phyloP scores from a whole-genome alignment of 2,888 invertebrate species.

The Leucozona laternaria region DNA sequence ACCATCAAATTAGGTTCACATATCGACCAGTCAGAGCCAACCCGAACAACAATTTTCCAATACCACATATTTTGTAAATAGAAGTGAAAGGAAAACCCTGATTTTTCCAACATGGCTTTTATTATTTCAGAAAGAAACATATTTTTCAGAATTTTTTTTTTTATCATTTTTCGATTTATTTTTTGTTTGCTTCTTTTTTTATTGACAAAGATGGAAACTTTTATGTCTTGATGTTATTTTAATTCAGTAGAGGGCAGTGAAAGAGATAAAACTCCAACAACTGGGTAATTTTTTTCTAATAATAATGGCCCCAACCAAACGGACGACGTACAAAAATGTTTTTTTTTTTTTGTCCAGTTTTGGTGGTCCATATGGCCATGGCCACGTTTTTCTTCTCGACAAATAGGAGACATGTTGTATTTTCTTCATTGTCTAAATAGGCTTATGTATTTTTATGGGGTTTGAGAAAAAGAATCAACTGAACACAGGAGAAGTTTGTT shows the following conservation, averaged over 20 bases:
- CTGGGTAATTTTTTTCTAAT: slow-evolving; percentile 44
- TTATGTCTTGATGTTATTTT: slow-evolving; percentile 70
- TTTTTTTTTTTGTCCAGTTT: slow-evolving; percentile 1
- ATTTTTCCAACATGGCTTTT: slow-evolving; percentile 44
- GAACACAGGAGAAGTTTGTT: slow-evolving; percentile 22
- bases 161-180: slow-evolving; percentile 31
- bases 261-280: slow-evolving; percentile 42
- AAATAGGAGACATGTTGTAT: slow-evolving; percentile 51
- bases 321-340: slow-evolving; percentile 13
- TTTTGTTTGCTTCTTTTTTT: slow-evolving; percentile 5
- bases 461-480: slow-evolving; percentile 11
- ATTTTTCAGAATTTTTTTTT: slow-evolving; percentile 58
- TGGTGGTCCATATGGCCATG: neutral
- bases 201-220: slow-evolving; percentile 67
- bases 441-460: slow-evolving; percentile 60
- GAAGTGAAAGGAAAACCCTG: slow-evolving; percentile 29
- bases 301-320: too few relatives aligned
- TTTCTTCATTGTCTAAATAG: slow-evolving; percentile 67
- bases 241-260: slow-evolving; percentile 62
- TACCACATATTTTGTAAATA: slow-evolving; percentile 13
- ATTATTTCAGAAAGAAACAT: slow-evolving; percentile 63
- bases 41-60: slow-evolving; percentile 24
- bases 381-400: slow-evolving; percentile 4
- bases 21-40: neutral
- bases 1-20: slow-evolving; percentile 10